These are phyloP conservation scores for Drosophila paulistorum DNA, from an alignment of 1,140 invertebrate genomes.

Conservation along the genomic window DNA sequence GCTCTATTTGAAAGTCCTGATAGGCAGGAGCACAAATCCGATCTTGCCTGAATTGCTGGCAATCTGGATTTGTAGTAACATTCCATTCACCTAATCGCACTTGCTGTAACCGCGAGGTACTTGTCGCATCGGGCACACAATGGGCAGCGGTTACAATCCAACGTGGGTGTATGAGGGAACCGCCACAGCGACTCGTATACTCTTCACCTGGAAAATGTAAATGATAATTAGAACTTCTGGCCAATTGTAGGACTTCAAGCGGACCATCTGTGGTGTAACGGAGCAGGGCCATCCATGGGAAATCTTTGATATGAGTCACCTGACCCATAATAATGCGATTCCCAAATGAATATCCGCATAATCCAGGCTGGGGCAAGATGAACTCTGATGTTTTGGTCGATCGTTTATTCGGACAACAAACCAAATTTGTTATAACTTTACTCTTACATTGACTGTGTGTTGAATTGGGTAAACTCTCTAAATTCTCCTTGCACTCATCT, in stretches of 20 bases:
- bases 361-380: conserved; percentile 32
- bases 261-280: conserved; percentile 35
- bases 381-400: background rate
- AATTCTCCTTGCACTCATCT: conserved; percentile 21
- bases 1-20: conserved; percentile 34
- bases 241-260: background rate
- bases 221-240: background rate
- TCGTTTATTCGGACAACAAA: conserved; percentile 41
- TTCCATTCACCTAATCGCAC: conserved; percentile 60
- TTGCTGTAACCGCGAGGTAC: background rate
- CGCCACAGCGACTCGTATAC: conserved; percentile 41
- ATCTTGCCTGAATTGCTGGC: conserved; percentile 23
- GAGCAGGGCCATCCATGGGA: conserved; percentile 59
- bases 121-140: conserved; percentile 23
- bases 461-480: background rate
- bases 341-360: background rate
- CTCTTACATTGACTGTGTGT: conserved; percentile 19
- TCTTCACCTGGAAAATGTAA: conserved; percentile 12
- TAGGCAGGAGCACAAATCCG: conserved; percentile 30
- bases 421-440: conserved; percentile 13
- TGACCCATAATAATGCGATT: conserved; percentile 40
- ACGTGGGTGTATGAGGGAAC: conserved; percentile 39
- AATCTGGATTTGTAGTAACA: conserved; percentile 10
- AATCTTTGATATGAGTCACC: conserved; percentile 34
- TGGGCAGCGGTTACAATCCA: conserved; percentile 60